These are phyloP conservation scores for Ceraclea dissimilis DNA, from an alignment of 2,888 invertebrate species.

Conservation along the genomic window DNA sequence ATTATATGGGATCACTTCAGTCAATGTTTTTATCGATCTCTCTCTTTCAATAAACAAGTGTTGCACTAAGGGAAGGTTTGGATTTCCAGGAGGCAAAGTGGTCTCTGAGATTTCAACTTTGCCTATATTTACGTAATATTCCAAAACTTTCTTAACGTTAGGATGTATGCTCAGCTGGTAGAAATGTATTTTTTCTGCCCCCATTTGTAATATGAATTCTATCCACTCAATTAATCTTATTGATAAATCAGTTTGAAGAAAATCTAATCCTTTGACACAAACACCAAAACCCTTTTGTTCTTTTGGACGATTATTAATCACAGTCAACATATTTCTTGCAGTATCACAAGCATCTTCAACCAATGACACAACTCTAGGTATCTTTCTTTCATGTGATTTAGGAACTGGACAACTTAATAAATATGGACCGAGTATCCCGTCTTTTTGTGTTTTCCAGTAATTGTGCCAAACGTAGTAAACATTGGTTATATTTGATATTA, in stretches of 20 bases:
- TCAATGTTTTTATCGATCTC: slow-evolving; percentile 86
- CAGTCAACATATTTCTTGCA: slow-evolving; percentile 74
- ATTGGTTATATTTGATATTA: slow-evolving; percentile 69
- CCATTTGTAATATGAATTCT: slow-evolving; percentile 71
- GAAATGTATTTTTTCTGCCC: slow-evolving; percentile 85
- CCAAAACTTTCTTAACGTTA: slow-evolving; percentile 76
- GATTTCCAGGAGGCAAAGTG: slow-evolving; percentile 81
- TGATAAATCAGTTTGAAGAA: slow-evolving; percentile 74
- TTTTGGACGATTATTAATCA: slow-evolving; percentile 69
- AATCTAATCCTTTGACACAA: slow-evolving; percentile 90
- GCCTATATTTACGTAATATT: slow-evolving; percentile 56
- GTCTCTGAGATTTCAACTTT: slow-evolving; percentile 70
- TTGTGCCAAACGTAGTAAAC: slow-evolving; percentile 92
- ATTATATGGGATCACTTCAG: slow-evolving; percentile 92
- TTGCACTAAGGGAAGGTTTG: slow-evolving; percentile 80
- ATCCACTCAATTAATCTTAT: slow-evolving; percentile 91
- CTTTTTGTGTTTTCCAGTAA: slow-evolving; percentile 90
- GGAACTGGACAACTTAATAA: slow-evolving; percentile 84
- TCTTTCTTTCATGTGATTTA: slow-evolving; percentile 59
- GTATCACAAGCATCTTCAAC: slow-evolving; percentile 80
- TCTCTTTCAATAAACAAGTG: slow-evolving; percentile 85
- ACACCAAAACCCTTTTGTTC: slow-evolving; percentile 76
- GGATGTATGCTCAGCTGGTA: slow-evolving; percentile 86
- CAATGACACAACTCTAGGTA: slow-evolving; percentile 77
- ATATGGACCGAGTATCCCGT: slow-evolving; percentile 85